Evolutionary conservation across 2,113 vertebrate genomes (phyloP), one percentile per base, ranked within the genome.

Genomic region (Gorsachius goisagi): DNA sequence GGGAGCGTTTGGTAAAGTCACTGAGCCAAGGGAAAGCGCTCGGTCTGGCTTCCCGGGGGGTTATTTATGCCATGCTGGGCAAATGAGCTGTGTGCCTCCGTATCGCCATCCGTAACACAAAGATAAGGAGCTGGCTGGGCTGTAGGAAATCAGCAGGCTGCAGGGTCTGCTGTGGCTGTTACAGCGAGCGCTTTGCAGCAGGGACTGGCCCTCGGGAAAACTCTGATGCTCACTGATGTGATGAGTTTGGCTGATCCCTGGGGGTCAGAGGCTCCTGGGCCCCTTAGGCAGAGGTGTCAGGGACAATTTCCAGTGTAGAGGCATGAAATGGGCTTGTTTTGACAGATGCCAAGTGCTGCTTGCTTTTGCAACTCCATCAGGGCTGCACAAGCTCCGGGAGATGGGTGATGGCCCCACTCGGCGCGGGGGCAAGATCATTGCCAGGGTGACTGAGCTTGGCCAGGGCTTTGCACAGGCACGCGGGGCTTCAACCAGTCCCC

Each of bases 371-470:
- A 12, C 21, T 58, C 32, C 28, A 2, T 20, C 30, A 2, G 75
- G 8, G 45, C 86, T 33, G 47, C 58, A 16, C 15, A 17, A 53
- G 39, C 11, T 7, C 47, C 4, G 41, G 27, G 87, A 56, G 49
- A 24, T 0, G 8, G 23, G 49, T 35, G 69, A 59, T 33, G 33
- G n/a, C 15, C 47, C n/a, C 26, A 2, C 8, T 55, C 2, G 2
- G 45, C 39, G 20, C 0, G 2, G 71, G 71, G 41, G 6, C 2
- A 8, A 44, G 50, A 22, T 15, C 0, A 0, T 27, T 23, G 59
- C 16, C 22, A 45, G 35, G 39, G 22, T 6, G 5, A 26, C 74
- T 22, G 39, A 55, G 78, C 52, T 44, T 16, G 39, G 50, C 59
- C 37, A 9, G 53, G 11, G 63, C 67, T 91, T 74, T 82, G n/a